A percentile compares a stretch with the other conserved stretches of the same genome.
Evolutionary conservation across 2,888 invertebrate species (phyloP).

Genomic region (Xestia xanthographa): DNA sequence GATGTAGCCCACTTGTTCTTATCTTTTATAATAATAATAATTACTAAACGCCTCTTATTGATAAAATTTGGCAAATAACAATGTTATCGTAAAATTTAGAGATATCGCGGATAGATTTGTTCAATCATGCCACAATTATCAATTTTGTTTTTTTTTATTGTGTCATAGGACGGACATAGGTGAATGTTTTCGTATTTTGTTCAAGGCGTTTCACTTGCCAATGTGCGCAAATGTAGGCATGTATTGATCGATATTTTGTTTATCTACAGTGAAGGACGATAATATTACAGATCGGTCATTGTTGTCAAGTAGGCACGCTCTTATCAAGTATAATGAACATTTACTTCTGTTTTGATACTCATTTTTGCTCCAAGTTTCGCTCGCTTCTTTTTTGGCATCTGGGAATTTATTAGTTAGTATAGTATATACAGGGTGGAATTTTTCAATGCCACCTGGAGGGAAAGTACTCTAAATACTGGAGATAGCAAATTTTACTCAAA

Average conservation of each 20-base stretch:
- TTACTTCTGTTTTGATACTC: slow-evolving; percentile 24
- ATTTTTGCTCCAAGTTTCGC: background rate
- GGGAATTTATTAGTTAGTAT: background rate
- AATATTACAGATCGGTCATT: slow-evolving; percentile 56
- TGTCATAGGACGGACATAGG: slow-evolving; percentile 24
- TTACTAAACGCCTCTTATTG: slow-evolving; percentile 37
- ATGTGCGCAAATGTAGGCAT: slow-evolving; percentile 19
- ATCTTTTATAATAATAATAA: slow-evolving; percentile 47
- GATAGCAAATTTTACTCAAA: too few relatives aligned
- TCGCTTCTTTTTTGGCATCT: background rate
- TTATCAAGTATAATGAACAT: slow-evolving; percentile 54
- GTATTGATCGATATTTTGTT: slow-evolving; percentile 46
- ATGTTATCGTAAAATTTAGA: slow-evolving; percentile 65
- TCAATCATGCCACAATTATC: slow-evolving; percentile 57
- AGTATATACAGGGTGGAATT: too few relatives aligned
- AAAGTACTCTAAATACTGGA: too few relatives aligned
- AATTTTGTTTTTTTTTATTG: slow-evolving; percentile 37
- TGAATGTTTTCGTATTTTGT: slow-evolving; percentile 46
- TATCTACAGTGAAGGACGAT: slow-evolving; percentile 54
- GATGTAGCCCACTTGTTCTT: slow-evolving; percentile 38
- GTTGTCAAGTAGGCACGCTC: slow-evolving; percentile 54
- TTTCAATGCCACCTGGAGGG: too few relatives aligned
- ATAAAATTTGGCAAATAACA: slow-evolving; percentile 70
- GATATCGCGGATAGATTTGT: slow-evolving; percentile 54
- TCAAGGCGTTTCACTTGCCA: slow-evolving; percentile 17